phyloP scores from a whole-genome alignment of 1,140 invertebrate genomes.

The Drosophila quadrilineata region DNA sequence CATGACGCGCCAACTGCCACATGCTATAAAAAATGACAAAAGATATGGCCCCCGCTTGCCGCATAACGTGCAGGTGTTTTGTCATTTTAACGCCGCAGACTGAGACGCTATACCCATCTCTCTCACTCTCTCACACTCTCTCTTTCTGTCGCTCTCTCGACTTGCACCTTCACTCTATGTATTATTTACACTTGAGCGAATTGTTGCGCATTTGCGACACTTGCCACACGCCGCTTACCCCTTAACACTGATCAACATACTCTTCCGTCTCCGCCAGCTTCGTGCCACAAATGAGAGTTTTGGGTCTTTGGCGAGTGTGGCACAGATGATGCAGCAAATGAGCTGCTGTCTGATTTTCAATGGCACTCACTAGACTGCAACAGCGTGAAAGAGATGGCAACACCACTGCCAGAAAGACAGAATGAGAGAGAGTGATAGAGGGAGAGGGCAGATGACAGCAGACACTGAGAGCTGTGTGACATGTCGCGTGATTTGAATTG shows the following conservation, averaged over 20 bases:
- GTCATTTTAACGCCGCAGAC: conserved; percentile 67
- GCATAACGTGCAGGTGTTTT: conserved; percentile 65
- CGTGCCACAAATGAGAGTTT: conserved; percentile 48
- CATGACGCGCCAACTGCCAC: conserved; percentile 30
- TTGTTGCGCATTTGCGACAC: conserved; percentile 74
- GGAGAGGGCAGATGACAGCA: not conserved
- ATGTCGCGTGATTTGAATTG: conserved; percentile 73
- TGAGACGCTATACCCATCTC: not conserved
- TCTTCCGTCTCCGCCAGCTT: too few species aligned
- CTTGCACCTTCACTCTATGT: conserved; percentile 23
- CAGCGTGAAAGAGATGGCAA: not conserved
- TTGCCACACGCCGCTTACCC: not conserved
- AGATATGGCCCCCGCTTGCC: conserved; percentile 7
- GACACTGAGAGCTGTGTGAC: too few species aligned
- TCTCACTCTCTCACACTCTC: not conserved
- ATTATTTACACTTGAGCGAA: conserved; percentile 79
- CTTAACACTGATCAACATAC: too few species aligned
- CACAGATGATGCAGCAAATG: conserved; percentile 55
- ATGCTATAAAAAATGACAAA: conserved; percentile 34
- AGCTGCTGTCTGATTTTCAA: conserved; percentile 64
- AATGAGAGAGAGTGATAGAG: too few species aligned
- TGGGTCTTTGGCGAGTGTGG: conserved; percentile 36
- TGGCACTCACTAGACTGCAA: conserved; percentile 38
- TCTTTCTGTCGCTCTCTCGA: not conserved
- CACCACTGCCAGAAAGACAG: too few species aligned